Evolutionary conservation across 2,888 invertebrate species (phyloP).

Genomic region (Mimumesa dahlbomi): DNA sequence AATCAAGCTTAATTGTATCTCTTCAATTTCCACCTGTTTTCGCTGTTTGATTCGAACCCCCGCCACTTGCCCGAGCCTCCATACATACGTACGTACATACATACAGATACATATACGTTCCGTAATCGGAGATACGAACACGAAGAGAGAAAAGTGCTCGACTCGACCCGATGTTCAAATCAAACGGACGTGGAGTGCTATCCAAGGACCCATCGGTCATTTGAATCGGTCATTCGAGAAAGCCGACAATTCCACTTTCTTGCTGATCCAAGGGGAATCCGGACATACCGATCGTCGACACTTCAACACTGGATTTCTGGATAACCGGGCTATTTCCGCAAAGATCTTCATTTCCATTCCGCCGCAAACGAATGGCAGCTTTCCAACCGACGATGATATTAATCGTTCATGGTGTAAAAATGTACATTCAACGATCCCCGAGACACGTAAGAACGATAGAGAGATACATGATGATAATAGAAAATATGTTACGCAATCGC

Average conservation of each 20-base stretch:
- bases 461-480: no score
- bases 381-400: no score
- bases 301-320: constrained; percentile 11
- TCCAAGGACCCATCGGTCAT: constrained; percentile 20
- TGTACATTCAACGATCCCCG: no score
- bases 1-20: constrained; percentile 39
- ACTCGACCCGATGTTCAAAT: constrained; percentile 15
- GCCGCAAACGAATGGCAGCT: not conserved
- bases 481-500: no score
- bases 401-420: no score
- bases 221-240: constrained; percentile 36
- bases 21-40: constrained; percentile 45
- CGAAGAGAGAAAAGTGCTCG: constrained; percentile 13
- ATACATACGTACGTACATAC: no score
- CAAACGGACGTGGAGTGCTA: constrained; percentile 31
- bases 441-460: no score
- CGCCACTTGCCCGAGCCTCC: not conserved
- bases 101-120: no score
- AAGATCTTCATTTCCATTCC: not conserved
- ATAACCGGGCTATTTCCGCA: not conserved
- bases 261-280: constrained; percentile 14
- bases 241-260: constrained; percentile 24
- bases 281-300: not conserved
- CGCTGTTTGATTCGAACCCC: constrained; percentile 16
- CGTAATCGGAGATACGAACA: constrained; percentile 11